Evolutionary conservation across 2,888 invertebrate species (phyloP).

Genomic region (Andrena fulva): DNA sequence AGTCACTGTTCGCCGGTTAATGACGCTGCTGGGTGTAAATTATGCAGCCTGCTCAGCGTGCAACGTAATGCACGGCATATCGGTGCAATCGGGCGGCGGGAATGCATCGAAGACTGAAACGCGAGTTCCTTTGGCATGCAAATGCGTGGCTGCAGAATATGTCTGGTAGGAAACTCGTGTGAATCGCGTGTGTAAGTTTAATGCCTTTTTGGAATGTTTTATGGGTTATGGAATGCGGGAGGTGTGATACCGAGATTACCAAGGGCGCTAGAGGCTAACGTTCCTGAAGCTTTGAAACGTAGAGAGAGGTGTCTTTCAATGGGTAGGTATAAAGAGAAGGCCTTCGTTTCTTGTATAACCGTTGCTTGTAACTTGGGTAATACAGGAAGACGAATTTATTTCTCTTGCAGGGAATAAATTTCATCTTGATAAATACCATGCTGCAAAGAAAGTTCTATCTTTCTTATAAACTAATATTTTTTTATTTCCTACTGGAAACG

Average conservation of each 20-base stretch:
- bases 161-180: background rate
- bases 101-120: conserved; percentile 4
- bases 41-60: conserved; percentile 19
- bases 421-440: too few relatives aligned
- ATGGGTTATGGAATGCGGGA: background rate
- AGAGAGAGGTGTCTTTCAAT: too few relatives aligned
- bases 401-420: too few relatives aligned
- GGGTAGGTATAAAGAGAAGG: too few relatives aligned
- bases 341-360: too few relatives aligned
- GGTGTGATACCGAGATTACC: background rate
- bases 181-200: background rate
- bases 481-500: too few relatives aligned
- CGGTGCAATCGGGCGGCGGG: conserved; percentile 7
- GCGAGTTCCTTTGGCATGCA: conserved; percentile 41
- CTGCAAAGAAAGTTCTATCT: too few relatives aligned
- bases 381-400: too few relatives aligned
- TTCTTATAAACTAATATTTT: too few relatives aligned
- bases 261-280: too few relatives aligned
- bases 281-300: too few relatives aligned
- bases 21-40: conserved; percentile 35
- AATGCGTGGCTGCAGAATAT: conserved; percentile 1
- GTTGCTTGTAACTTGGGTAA: too few relatives aligned
- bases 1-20: conserved; percentile 1
- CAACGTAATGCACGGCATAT: conserved; percentile 6
- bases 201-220: background rate